Evolutionary conservation across 1,140 invertebrate species (phyloP).

Genomic region (Oryzaephilus surinamensis): DNA sequence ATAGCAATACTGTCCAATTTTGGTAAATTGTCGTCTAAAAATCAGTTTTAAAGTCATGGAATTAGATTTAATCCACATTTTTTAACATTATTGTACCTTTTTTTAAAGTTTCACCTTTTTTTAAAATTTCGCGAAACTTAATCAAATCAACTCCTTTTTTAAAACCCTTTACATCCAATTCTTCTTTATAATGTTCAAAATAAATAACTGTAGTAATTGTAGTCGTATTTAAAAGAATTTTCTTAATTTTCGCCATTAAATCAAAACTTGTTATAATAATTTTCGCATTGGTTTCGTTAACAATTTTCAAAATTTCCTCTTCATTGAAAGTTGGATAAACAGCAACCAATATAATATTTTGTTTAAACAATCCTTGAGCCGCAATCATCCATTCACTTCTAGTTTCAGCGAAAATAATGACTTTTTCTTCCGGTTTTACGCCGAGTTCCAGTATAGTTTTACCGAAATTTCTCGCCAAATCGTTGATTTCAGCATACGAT

Average conservation of each 20-base stretch:
- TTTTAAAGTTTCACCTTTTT: slow-evolving; percentile 36
- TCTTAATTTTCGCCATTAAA: slow-evolving; percentile 79
- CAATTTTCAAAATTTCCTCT: slow-evolving; percentile 88
- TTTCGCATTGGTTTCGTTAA: slow-evolving; percentile 92
- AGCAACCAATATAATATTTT: slow-evolving; percentile 88
- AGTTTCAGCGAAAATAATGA: slow-evolving; percentile 95
- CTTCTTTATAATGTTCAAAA: slow-evolving; percentile 76
- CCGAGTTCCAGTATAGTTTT: slow-evolving; percentile 56
- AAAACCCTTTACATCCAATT: slow-evolving; percentile 54
- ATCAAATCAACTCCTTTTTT: slow-evolving; percentile 56
- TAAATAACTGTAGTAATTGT: slow-evolving; percentile 71
- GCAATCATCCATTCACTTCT: slow-evolving; percentile 94
- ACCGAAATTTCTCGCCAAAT: slow-evolving; percentile 63
- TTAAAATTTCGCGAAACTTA: slow-evolving; percentile 47
- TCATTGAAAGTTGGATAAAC: slow-evolving; percentile 95
- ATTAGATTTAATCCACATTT: neutral
- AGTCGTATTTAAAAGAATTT: slow-evolving; percentile 56
- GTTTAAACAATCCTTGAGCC: slow-evolving; percentile 87
- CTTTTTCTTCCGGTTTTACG: slow-evolving; percentile 45
- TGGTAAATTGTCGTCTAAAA: no score
- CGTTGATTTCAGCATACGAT: slow-evolving; percentile 69
- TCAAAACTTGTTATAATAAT: slow-evolving; percentile 84
- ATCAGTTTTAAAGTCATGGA: no score
- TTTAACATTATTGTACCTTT: slow-evolving; percentile 23
- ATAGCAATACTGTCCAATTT: slow-evolving; percentile 71